These are phyloP conservation scores for Aegithalos caudatus DNA, from an alignment of 2,113 vertebrate species.

Conservation along the genomic window DNA sequence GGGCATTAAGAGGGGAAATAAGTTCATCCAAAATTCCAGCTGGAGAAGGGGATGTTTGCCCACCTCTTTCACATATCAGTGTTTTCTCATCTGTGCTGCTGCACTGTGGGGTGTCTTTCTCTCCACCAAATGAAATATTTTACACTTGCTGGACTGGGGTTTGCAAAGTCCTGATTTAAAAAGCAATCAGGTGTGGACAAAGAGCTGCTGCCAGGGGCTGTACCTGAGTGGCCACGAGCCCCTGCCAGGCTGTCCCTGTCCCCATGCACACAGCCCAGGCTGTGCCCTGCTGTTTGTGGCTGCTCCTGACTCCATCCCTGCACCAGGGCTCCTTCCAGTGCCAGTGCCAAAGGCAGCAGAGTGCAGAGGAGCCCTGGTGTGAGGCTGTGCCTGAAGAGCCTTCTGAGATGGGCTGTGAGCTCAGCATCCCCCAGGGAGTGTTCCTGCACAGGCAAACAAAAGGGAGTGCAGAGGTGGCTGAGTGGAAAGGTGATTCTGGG, in stretches of 20 bases:
- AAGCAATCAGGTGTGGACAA: not conserved
- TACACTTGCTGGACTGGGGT: not conserved
- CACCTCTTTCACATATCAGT: rapidly evolving
- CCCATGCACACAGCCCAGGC: not conserved
- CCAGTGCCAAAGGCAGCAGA: not conserved
- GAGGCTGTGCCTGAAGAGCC: not conserved
- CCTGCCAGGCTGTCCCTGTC: not conserved
- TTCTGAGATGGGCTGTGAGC: not conserved
- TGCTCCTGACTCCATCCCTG: not conserved
- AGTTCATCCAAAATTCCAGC: not conserved
- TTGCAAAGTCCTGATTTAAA: not conserved
- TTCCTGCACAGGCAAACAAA: constrained; percentile 18
- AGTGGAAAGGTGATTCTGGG: constrained; percentile 46
- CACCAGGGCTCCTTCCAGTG: not conserved
- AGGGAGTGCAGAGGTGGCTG: constrained; percentile 8
- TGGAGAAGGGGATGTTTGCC: not conserved
- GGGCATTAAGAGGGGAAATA: not conserved
- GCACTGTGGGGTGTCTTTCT: not conserved
- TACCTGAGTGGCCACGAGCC: not conserved
- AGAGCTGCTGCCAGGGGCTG: not conserved
- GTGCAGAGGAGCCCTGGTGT: not conserved
- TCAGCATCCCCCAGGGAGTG: not conserved
- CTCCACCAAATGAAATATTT: not conserved
- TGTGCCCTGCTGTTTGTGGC: not conserved
- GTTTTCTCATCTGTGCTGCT: not conserved